A percentile compares a stretch with the other conserved stretches of the same genome.
Evolutionary conservation across 2,888 invertebrate species (phyloP).

Genomic region (Perizoma flavofasciatum): DNA sequence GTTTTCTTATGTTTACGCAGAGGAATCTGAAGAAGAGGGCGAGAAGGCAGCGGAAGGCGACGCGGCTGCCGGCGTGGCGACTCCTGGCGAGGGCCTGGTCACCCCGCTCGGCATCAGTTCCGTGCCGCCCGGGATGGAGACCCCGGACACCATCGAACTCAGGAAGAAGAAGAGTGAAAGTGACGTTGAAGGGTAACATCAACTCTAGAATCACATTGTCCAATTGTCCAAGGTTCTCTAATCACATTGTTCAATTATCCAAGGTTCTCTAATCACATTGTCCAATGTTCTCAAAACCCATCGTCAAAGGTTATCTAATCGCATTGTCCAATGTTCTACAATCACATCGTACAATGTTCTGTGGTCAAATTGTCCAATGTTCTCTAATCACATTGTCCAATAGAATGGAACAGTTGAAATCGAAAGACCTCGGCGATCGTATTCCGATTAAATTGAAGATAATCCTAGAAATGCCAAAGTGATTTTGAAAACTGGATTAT

Average conservation of each 20-base stretch:
- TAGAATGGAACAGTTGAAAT: too few relatives aligned
- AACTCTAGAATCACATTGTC: neutral
- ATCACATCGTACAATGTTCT: constrained; percentile 1
- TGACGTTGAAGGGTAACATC: constrained; percentile 94
- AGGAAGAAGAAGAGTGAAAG: constrained; percentile 98
- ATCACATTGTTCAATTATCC: neutral
- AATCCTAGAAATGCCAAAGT: too few relatives aligned
- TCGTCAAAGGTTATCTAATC: too few relatives aligned
- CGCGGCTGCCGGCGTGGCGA: constrained; percentile 91
- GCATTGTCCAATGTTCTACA: neutral
- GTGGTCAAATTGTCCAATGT: too few relatives aligned
- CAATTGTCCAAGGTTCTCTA: neutral
- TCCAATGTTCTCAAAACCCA: too few relatives aligned
- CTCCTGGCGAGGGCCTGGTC: constrained; percentile 96
- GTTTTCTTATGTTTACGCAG: constrained; percentile 40
- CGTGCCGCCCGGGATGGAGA: constrained; percentile 98
- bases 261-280: neutral
- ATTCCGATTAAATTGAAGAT: too few relatives aligned
- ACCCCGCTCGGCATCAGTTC: constrained; percentile 97
- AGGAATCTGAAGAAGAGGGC: constrained; percentile 64
- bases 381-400: too few relatives aligned
- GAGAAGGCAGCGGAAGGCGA: constrained; percentile 55
- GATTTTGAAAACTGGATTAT: too few relatives aligned
- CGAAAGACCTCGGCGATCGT: too few relatives aligned
- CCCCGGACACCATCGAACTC: constrained; percentile 99